phyloP scores from a whole-genome alignment of 2,113 vertebrate species.

The Shinisaurus crocodilurus region DNA sequence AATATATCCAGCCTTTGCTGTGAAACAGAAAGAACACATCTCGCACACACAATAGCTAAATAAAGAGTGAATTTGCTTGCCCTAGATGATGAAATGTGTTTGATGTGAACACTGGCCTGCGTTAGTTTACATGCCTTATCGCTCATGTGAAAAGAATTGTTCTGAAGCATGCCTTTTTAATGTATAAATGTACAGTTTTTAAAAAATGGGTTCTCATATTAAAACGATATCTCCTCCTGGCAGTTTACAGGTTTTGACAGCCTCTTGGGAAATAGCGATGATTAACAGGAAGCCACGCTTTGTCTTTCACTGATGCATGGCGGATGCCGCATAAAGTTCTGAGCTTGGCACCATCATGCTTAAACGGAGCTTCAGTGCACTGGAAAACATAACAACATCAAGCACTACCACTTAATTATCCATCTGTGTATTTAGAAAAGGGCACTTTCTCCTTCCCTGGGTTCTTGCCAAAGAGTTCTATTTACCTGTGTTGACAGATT shows the following conservation, averaged over 20 bases:
- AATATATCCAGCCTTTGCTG: conserved; percentile 13
- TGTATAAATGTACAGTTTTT: conserved; percentile 44
- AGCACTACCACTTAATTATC: conserved; percentile 74
- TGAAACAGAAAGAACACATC: background rate
- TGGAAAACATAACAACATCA: conserved; percentile 70
- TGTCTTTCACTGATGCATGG: conserved; percentile 67
- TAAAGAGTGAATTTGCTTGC: conserved; percentile 24
- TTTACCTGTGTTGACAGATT: conserved; percentile 67
- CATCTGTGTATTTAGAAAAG: conserved; percentile 57
- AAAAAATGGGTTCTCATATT: conserved; percentile 62
- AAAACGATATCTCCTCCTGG: conserved; percentile 68
- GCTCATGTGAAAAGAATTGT: conserved; percentile 16
- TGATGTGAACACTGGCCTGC: conserved; percentile 22
- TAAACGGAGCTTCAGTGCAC: conserved; percentile 52
- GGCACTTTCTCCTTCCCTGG: conserved; percentile 54
- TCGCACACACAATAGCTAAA: conserved; percentile 4
- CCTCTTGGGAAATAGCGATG: conserved; percentile 53
- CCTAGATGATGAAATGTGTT: conserved; percentile 28
- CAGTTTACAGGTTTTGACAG: conserved; percentile 66
- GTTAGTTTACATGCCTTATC: conserved; percentile 43
- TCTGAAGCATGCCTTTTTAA: conserved; percentile 35
- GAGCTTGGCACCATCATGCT: conserved; percentile 48
- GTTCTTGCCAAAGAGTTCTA: conserved; percentile 63
- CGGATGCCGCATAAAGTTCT: conserved; percentile 14
- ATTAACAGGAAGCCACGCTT: conserved; percentile 60